A percentile compares a stretch with the other conserved stretches of the same genome.
These are phyloP conservation scores for Acronicta leporina DNA, from an alignment of 2,888 invertebrate species.

Conservation along the genomic window DNA sequence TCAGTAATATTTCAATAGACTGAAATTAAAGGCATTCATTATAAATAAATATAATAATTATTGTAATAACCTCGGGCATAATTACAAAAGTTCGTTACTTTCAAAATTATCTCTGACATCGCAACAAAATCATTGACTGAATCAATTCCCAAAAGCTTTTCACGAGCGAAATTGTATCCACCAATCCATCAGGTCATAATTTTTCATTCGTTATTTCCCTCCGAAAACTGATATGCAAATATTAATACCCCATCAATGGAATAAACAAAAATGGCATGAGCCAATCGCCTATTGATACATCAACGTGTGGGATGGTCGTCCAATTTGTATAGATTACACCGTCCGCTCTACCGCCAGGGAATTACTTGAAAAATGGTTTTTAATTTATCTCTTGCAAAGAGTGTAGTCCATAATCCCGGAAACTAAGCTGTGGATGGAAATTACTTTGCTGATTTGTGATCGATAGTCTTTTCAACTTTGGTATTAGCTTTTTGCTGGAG, in stretches of 20 bases:
- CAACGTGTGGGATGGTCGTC: conserved; percentile 60
- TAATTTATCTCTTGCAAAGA: conserved; percentile 66
- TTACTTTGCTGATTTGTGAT: conserved; percentile 51
- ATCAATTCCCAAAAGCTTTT: conserved; percentile 35
- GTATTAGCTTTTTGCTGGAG: conserved; percentile 39
- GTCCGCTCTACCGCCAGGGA: conserved; percentile 55
- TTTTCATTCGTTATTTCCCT: conserved; percentile 40
- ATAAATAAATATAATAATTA: too few species aligned
- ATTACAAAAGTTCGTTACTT: background rate
- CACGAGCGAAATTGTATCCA: conserved; percentile 21
- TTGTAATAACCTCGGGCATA: background rate
- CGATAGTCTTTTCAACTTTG: conserved; percentile 48
- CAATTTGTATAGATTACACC: conserved; percentile 76
- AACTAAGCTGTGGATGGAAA: conserved; percentile 28
- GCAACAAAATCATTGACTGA: conserved; percentile 6
- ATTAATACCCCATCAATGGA: conserved; percentile 61
- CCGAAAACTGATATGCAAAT: conserved; percentile 54
- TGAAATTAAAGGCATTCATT: too few species aligned
- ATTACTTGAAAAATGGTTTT: conserved; percentile 77
- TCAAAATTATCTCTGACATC: background rate
- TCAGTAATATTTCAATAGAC: too few species aligned
- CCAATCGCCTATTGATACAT: conserved; percentile 65
- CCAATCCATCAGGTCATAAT: conserved; percentile 43
- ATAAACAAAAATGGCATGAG: conserved; percentile 58
- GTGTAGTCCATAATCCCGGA: conserved; percentile 38